Conservation (phyloP, 2,888 invertebrate genomes). For the Himalopsyche tibetana region DNA sequence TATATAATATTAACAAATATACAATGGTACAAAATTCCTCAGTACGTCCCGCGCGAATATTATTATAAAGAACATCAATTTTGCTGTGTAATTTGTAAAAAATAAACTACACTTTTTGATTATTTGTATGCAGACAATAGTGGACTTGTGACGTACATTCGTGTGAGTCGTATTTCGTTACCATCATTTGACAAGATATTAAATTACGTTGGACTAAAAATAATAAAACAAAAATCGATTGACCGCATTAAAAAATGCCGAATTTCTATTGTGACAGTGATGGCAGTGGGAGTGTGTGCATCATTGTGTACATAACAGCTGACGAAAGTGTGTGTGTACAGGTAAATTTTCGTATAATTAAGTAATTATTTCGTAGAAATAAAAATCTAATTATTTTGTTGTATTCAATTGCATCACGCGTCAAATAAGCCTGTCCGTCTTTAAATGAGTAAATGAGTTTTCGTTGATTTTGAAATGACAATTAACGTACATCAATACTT, state of each 20-base stretch:
- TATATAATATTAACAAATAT: too few species aligned
- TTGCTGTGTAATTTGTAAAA: slow-evolving; percentile 2
- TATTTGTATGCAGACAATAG: neutral
- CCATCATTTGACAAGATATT: too few species aligned
- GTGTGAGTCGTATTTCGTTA: too few species aligned
- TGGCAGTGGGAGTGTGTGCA: neutral
- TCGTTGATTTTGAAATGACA: too few species aligned
- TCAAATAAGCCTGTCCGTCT: too few species aligned
- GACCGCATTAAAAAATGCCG: neutral
- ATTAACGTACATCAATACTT: too few species aligned
- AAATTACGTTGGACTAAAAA: too few species aligned
- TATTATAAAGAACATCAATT: neutral
- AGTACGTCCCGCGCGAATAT: neutral
- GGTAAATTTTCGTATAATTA: neutral
- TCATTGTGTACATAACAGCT: neutral
- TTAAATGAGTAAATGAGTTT: too few species aligned
- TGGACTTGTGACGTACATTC: too few species aligned
- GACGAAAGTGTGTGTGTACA: slow-evolving; percentile 1
- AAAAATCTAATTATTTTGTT: too few species aligned
- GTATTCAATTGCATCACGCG: too few species aligned
- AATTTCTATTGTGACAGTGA: neutral
- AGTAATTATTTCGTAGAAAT: neutral
- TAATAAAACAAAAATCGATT: too few species aligned
- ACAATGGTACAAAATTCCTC: neutral
- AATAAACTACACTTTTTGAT: neutral